phyloP scores from a whole-genome alignment of 1,140 invertebrate species.

The Antheraea mylitta region DNA sequence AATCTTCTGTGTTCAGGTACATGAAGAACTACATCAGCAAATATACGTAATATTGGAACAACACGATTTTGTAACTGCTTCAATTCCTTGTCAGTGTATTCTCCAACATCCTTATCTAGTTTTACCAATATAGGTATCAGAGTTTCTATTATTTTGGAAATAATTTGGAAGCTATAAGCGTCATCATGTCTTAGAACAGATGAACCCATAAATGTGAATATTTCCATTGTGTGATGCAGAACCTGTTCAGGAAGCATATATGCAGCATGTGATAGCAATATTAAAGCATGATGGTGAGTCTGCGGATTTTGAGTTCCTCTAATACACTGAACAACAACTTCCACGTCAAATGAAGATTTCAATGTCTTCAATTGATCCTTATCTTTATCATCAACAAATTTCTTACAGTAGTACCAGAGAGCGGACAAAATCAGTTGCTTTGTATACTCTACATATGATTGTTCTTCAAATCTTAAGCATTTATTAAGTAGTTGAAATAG shows the following conservation, averaged over 20 bases:
- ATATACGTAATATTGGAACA: conserved; percentile 89
- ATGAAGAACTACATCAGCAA: conserved; percentile 92
- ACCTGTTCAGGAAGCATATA: conserved; percentile 89
- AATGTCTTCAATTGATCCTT: conserved; percentile 75
- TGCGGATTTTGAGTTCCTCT: conserved; percentile 94
- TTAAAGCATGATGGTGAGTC: conserved; percentile 94
- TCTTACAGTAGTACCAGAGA: conserved; percentile 86
- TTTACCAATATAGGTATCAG: conserved; percentile 91
- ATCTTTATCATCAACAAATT: conserved; percentile 74
- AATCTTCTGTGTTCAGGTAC: conserved; percentile 93
- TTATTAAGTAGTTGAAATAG: conserved; percentile 90
- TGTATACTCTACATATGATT: conserved; percentile 91
- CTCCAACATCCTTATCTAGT: conserved; percentile 67
- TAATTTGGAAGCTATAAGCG: conserved; percentile 95
- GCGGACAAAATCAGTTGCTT: conserved; percentile 92
- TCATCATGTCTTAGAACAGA: conserved; percentile 95
- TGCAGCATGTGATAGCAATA: conserved; percentile 89
- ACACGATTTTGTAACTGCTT: conserved; percentile 73
- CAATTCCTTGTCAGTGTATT: conserved; percentile 72
- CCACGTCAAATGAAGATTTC: conserved; percentile 86
- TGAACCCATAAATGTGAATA: conserved; percentile 97
- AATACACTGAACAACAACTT: conserved; percentile 92
- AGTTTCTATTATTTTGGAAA: conserved; percentile 93
- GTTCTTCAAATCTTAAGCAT: conserved; percentile 89
- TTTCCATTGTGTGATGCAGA: conserved; percentile 94